Evolutionary conservation across 2,113 vertebrate species (phyloP).

Genomic region (Daboia siamensis): DNA sequence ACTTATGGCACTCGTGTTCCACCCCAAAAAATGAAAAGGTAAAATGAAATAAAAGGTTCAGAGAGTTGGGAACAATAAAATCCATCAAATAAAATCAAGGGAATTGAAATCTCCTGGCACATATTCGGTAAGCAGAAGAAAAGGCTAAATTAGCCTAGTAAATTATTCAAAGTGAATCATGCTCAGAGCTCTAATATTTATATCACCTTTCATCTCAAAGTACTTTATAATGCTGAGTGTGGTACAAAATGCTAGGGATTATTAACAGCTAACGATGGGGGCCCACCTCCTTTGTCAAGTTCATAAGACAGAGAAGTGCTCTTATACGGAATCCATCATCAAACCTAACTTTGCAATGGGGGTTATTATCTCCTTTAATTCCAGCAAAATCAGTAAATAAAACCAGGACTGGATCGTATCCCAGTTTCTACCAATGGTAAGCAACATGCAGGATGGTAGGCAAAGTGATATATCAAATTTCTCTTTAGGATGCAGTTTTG

Average conservation of each 20-base stretch:
- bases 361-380: neutral
- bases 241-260: conserved; percentile 8
- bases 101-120: conserved; percentile 30
- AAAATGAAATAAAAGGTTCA: conserved; percentile 17
- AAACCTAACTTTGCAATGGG: neutral
- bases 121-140: conserved; percentile 22
- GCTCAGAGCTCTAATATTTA: conserved; percentile 26
- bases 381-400: neutral
- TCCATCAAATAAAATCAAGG: conserved; percentile 28
- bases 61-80: conserved; percentile 8
- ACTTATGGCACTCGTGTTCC: neutral
- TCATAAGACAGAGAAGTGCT: neutral
- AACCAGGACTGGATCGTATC: too few relatives aligned
- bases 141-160: conserved; percentile 32
- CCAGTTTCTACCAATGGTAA: neutral
- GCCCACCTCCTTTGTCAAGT: neutral
- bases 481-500: neutral
- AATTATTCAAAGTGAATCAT: conserved; percentile 35
- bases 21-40: neutral
- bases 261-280: conserved; percentile 1
- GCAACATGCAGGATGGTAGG: neutral
- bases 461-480: neutral
- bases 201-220: conserved; percentile 17
- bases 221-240: conserved; percentile 9
- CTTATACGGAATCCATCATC: neutral